Percentiles rank a stretch among this genome's conserved stretches.
These are phyloP conservation scores for Chlorodrepanis virens DNA, from an alignment of 2,113 vertebrate species.

Conservation along the genomic window DNA sequence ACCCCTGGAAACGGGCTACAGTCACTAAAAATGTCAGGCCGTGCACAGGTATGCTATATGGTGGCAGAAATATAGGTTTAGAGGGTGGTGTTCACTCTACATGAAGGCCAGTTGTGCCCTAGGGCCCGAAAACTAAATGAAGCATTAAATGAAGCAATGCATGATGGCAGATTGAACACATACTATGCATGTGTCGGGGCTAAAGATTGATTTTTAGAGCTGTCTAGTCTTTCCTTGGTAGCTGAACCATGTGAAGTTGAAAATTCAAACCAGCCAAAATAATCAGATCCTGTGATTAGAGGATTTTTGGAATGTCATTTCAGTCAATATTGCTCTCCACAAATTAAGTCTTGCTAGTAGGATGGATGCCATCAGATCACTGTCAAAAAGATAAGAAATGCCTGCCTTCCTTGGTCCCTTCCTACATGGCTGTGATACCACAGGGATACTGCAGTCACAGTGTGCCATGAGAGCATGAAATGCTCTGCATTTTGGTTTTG, in stretches of 20 bases:
- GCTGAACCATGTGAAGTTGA: not conserved
- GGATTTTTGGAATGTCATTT: not conserved
- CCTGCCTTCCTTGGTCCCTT: not conserved
- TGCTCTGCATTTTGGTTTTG: not conserved
- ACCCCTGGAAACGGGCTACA: not conserved
- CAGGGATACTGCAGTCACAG: not conserved
- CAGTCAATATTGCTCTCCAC: not conserved
- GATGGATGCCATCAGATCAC: not conserved
- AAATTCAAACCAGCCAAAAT: not conserved
- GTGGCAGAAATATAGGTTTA: not conserved
- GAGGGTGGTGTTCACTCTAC: not conserved
- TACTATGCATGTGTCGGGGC: not conserved
- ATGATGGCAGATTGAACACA: not conserved
- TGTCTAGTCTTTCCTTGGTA: not conserved
- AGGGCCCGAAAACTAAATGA: not conserved
- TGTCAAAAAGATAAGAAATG: not conserved
- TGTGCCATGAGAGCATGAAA: not conserved
- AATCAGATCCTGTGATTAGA: not conserved
- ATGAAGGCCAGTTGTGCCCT: not conserved
- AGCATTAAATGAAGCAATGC: not conserved
- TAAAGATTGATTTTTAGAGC: not conserved
- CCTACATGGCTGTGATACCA: not conserved
- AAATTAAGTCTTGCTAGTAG: not conserved
- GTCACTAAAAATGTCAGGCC: not conserved
- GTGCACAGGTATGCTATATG: not conserved